Evolutionary conservation across 2,797 vertebrate species (phyloP).

Genomic region (Aulostomus chinensis): DNA sequence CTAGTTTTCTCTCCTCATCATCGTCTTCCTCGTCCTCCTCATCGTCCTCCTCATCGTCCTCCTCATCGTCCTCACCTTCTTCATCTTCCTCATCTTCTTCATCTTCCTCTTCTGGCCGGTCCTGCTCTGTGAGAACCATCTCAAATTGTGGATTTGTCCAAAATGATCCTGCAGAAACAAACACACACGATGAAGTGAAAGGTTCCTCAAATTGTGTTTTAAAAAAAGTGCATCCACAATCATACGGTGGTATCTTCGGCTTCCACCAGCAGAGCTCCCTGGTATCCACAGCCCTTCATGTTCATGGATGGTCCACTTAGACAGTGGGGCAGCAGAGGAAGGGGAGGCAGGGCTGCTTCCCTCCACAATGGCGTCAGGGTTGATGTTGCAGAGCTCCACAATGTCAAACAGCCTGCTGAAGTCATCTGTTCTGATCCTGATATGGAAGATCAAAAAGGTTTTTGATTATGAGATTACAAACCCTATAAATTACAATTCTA

Average conservation of each 20-base stretch:
- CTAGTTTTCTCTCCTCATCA: constrained; percentile 13
- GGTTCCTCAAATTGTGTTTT: neutral
- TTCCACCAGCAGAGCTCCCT: constrained; percentile 81
- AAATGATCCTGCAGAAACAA: constrained; percentile 67
- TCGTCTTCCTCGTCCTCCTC: constrained; percentile 34
- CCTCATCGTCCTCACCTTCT: constrained; percentile 48
- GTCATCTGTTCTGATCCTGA: constrained; percentile 80
- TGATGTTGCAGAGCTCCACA: constrained; percentile 81
- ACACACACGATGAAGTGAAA: neutral
- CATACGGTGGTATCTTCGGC: constrained; percentile 69
- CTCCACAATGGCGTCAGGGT: constrained; percentile 66
- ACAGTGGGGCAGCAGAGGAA: neutral
- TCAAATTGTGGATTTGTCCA: constrained; percentile 84
- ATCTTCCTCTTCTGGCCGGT: constrained; percentile 51
- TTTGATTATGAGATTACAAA: too few relatives aligned
- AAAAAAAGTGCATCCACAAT: too few relatives aligned
- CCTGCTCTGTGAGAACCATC: constrained; percentile 72
- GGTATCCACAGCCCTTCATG: constrained; percentile 76
- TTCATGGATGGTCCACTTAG: constrained; percentile 74
- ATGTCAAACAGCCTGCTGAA: constrained; percentile 74
- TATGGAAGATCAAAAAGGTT: neutral
- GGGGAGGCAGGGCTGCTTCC: constrained; percentile 13
- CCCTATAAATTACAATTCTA: too few relatives aligned
- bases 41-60: constrained; percentile 20
- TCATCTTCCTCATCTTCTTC: constrained; percentile 38